Evolutionary conservation across 1,140 invertebrate genomes (phyloP), one percentile per base, ranked within the genome.

Genomic region (Rhysida immarginata): DNA sequence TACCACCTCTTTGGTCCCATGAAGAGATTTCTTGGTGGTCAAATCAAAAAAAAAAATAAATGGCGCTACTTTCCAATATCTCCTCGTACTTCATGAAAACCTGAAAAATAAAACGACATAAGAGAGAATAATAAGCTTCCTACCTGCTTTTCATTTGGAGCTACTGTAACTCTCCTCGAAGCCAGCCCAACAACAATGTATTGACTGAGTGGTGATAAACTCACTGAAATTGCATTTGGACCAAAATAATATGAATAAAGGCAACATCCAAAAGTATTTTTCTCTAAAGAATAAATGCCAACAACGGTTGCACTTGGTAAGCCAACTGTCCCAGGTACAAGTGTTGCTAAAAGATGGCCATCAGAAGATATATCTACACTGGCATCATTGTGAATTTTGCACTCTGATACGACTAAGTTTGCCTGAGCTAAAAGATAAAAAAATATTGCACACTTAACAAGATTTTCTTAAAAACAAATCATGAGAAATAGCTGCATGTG

Each of bases 311-410:
- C 80, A 68, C 70, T 67, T 20, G 68, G 65, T 59, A 77, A 72
- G 72, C 81, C 60, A 75, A 63, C 55, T 48, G 67, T 62, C 52
- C 62, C 65, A 20, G 75, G 84, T 3, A 85, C 69, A 54, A 89
- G 71, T 1, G 85, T 81, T 1, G 84, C 84, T 26, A 91, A 69
- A 25, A 87, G 71, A n/a, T 77, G 77, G 3, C 85, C 85, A 69
- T 90, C 84, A 25, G 77, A 77, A 0, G 86, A 87, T 57, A 90
- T 81, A 66, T 87, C 85, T 58, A 89, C 82, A 68, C 83, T 87
- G 1, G 85, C 85, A 67, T 90, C 86, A 65, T 89, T 91, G 63
- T 88, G 85, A 44, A 92, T 85, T 66, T 82, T 85, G 68, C 86
- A 89, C 65, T 85, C 79, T 29, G 75, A 74, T 2, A 89, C 85